Conservation (phyloP, 2,888 invertebrate genomes). For the Rugalucina vietnamica region DNA sequence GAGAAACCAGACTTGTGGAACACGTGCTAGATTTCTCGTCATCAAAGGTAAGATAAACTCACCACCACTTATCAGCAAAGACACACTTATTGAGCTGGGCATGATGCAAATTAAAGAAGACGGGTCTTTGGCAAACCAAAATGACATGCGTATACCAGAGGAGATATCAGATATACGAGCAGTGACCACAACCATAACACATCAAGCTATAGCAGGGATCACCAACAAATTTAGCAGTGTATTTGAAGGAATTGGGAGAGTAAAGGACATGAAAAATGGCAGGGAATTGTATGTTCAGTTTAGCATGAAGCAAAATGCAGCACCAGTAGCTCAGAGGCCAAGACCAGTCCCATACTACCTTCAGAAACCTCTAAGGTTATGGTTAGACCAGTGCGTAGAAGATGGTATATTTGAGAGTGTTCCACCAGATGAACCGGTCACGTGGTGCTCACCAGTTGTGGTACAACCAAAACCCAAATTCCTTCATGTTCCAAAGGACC, state of each 20-base stretch:
- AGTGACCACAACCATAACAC: neutral
- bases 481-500: slow-evolving; percentile 8
- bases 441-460: slow-evolving; percentile 35
- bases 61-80: slow-evolving; percentile 34
- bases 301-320: slow-evolving; percentile 15
- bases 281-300: slow-evolving; percentile 23
- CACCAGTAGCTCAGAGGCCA: slow-evolving; percentile 24
- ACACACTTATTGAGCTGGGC: neutral
- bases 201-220: neutral
- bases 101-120: slow-evolving; percentile 7
- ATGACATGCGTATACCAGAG: slow-evolving; percentile 2
- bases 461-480: slow-evolving; percentile 34
- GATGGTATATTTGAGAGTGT: slow-evolving; percentile 26
- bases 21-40: neutral
- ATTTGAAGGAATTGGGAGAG: slow-evolving; percentile 23
- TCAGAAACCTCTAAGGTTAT: slow-evolving; percentile 26
- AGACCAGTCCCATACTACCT: slow-evolving; percentile 25
- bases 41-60: slow-evolving; percentile 10
- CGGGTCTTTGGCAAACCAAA: neutral
- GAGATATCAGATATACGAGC: neutral
- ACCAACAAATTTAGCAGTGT: neutral
- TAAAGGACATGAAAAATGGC: slow-evolving; percentile 10
- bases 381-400: slow-evolving; percentile 16
- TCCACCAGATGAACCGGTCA: slow-evolving; percentile 20
- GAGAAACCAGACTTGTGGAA: slow-evolving; percentile 23